Evolutionary conservation across 1,140 invertebrate species (phyloP), one percentile per base, ranked within the genome.

Genomic region (Apis florea): DNA sequence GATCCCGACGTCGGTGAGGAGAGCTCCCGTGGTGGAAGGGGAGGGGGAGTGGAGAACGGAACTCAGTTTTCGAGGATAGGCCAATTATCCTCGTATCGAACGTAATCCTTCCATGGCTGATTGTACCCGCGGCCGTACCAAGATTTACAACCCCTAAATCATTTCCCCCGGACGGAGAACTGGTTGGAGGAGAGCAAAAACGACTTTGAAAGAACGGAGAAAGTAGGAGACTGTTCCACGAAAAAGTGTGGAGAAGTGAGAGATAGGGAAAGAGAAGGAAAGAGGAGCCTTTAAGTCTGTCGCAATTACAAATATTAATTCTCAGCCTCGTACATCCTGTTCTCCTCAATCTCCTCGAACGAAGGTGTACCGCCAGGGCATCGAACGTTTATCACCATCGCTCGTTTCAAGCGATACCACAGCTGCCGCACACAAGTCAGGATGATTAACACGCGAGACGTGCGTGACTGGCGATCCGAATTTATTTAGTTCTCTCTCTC

Each of bases 381-480:
- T 91, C 73, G 76, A 84, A 87, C 87, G 90, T 91, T 91, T 92
- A 91, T 91, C 88, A 90, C 88, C 86, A 89, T 91, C 89, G 89
- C 80, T 88, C 85, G 84, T 89, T 89, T 79, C 83, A 74, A 66
- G 80, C 86, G 80, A 87, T 88, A 77, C 86, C 85, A 70, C 31
- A 15, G 6, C 85, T 85, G 71, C 83, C 83, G 83, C 83, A 90
- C 88, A 91, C 91, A 91, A 91, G 89, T 92, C 88, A 90, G 85
- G 83, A 91, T 90, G 88, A 91, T 92, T 92, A 91, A 92, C 89
- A 90, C 89, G 90, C 88, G 67, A 89, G 88, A 84, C 81, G 85
- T 92, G 91, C 91, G 89, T 90, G 91, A 92, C 91, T 88, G 90
- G 89, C 82, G n/a, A n/a, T 88, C 76, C 83, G 84, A 91, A 91